Evolutionary conservation across 64 coral and sea anemone genomes (phyloP), one percentile per base, ranked within the genome.

Genomic region (Porites lutea): DNA sequence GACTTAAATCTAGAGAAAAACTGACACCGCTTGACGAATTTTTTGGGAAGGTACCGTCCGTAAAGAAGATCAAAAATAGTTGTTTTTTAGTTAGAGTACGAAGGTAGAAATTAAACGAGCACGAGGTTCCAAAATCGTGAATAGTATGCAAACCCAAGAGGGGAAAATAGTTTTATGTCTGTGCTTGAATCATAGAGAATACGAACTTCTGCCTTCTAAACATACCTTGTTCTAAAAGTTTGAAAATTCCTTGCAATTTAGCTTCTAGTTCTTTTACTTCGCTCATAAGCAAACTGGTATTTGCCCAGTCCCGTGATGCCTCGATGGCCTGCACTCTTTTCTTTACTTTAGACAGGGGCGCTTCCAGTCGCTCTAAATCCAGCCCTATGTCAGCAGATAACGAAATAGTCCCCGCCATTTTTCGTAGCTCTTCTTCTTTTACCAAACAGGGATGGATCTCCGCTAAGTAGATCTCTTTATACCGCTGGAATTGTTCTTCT

Each of bases 401-500:
- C 62, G 45, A 82, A 65, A 8, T 13, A 21, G 67, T 63, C 4
- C 61, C 78, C 43, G 61, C 19, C 57, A 14, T 60, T 22, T 80
- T 80, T 53, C 19, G 53, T 58, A 93, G 51, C 46, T 27, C 70
- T 49, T 13, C 43, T 65, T 83, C 66, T 55, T 74, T 83, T 21
- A 20, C 73, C 7, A 89, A 65, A 62, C 72, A 82, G 22, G 92
- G 92, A 62, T 52, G 78, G 20, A 94, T 23, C 8, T 89, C 78
- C 13, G 14, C 49, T 18, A 66, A 59, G 54, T 94, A 94, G 37
- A 94, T 53, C 57, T 89, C n/a, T 21, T 88, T 83, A 47, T 89
- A 94, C 10, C n/a, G 20, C 16, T 52, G 48, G 88, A 89, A 94
- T 22, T 48, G 65, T 68, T 68, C 2, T 45, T 74, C 71, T 74